These are phyloP conservation scores for Pavo muticus DNA, from an alignment of 2,113 vertebrate species.

Conservation along the genomic window DNA sequence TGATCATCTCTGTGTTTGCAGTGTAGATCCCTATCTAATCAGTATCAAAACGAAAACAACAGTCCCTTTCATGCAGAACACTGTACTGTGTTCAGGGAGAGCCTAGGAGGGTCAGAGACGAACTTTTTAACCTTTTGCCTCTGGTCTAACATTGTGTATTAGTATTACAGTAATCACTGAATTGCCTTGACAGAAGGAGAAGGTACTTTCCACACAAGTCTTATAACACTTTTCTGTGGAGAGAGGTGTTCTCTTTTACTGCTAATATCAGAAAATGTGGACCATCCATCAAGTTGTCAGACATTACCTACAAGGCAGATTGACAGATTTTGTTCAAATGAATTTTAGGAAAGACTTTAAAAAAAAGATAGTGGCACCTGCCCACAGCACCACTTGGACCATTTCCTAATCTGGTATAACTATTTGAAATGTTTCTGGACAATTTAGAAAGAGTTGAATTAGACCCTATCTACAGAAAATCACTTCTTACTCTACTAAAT, in stretches of 20 bases:
- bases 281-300: slow-evolving; percentile 24
- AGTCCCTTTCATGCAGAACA: background rate
- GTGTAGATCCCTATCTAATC: background rate
- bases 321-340: slow-evolving; percentile 19
- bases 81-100: background rate
- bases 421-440: background rate
- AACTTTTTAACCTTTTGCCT: background rate
- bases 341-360: slow-evolving; percentile 1
- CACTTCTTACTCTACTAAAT: background rate
- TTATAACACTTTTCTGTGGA: background rate
- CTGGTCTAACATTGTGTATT: background rate
- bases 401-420: background rate
- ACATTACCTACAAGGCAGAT: background rate
- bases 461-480: background rate
- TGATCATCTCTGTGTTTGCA: background rate
- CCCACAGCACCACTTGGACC: slow-evolving; percentile 14
- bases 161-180: background rate
- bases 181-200: background rate
- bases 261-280: slow-evolving; percentile 8
- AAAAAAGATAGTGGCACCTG: slow-evolving; percentile 21
- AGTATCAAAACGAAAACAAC: background rate
- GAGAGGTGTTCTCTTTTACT: background rate
- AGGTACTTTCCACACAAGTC: background rate
- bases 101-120: background rate
- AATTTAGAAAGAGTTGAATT: background rate